Percentiles rank a stretch among this genome's conserved stretches.
These are phyloP conservation scores for Lasioglossum oenotherae DNA, from an alignment of 2,888 invertebrate species.

Conservation along the genomic window DNA sequence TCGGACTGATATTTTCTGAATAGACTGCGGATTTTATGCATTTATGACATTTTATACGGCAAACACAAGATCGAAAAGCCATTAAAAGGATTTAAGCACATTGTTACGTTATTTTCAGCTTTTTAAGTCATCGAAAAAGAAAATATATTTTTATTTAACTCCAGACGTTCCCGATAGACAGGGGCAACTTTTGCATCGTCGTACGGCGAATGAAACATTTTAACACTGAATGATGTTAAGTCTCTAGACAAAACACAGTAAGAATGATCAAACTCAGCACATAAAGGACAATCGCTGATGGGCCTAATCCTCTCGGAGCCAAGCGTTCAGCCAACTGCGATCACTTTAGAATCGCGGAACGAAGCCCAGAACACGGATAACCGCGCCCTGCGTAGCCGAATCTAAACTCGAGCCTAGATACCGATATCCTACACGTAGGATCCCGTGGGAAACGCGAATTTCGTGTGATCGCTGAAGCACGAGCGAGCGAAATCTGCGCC, in stretches of 20 bases:
- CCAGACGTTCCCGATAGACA: too few species aligned
- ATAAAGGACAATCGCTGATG: background rate
- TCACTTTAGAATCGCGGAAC: background rate
- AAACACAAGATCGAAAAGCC: too few species aligned
- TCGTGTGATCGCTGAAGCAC: background rate
- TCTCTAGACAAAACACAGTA: background rate
- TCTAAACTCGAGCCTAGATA: slow-evolving; percentile 44
- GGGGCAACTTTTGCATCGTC: too few species aligned
- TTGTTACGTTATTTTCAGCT: too few species aligned
- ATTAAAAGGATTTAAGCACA: too few species aligned
- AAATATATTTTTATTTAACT: too few species aligned
- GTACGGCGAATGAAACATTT: too few species aligned
- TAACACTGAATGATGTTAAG: too few species aligned
- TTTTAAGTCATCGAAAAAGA: too few species aligned
- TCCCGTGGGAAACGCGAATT: background rate
- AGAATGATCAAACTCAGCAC: background rate
- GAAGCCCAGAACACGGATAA: background rate
- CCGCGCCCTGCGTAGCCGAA: slow-evolving; percentile 30
- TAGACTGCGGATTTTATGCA: too few species aligned
- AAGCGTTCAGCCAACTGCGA: background rate
- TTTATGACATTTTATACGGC: too few species aligned
- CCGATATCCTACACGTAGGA: slow-evolving; percentile 52
- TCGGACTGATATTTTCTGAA: too few species aligned
- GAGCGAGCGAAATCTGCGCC: background rate
- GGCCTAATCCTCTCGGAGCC: background rate